Percentiles rank a stretch among this genome's conserved stretches.
phyloP scores from a whole-genome alignment of 2,797 vertebrate species.

The Acanthiza pusilla region DNA sequence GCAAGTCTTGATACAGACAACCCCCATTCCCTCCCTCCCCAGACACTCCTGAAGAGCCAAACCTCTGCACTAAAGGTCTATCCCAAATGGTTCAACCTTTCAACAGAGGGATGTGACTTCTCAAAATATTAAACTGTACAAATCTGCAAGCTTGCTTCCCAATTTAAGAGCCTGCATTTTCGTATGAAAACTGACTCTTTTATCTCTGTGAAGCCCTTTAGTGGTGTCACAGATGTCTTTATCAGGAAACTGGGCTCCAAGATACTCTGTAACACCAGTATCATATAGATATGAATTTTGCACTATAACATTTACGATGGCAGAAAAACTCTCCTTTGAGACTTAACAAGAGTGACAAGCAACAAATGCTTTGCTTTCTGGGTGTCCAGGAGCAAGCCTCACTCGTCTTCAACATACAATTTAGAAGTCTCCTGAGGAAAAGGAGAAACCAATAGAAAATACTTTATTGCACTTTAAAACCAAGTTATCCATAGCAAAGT shows the following conservation, averaged over 20 bases:
- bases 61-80: not conserved
- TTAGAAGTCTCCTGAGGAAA: conserved; percentile 19
- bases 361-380: not conserved
- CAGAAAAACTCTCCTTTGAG: conserved; percentile 18
- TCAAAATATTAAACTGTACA: not conserved
- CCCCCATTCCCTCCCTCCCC: not conserved
- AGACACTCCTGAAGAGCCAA: accelerated
- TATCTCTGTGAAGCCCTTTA: not conserved
- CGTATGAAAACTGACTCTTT: not conserved
- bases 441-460: not conserved
- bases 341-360: not conserved
- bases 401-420: not conserved
- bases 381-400: not conserved
- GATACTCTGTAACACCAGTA: not conserved
- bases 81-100: not conserved
- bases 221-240: not conserved
- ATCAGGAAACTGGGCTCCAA: not conserved
- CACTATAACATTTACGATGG: accelerated
- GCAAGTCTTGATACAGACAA: not conserved
- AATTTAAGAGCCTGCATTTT: not conserved
- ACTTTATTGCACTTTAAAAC: not conserved
- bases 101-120: not conserved
- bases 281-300: not conserved
- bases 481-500: not conserved
- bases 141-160: not conserved